These are phyloP conservation scores for Bolinopsis microptera DNA, from an alignment of 37 sponge, comb jelly and placozoan genomes.

Conservation along the genomic window DNA sequence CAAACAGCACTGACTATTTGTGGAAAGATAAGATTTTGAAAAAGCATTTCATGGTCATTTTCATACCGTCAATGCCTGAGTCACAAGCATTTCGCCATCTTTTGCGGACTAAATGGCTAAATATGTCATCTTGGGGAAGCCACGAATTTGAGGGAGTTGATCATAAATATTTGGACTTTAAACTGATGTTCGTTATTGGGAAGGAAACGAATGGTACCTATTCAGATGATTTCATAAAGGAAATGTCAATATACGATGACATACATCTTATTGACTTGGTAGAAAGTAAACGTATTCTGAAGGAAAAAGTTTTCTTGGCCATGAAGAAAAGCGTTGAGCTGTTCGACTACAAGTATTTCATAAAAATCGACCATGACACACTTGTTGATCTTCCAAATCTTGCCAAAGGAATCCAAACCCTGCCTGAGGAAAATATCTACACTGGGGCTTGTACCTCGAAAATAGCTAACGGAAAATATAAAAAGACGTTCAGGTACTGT, in stretches of 20 bases:
- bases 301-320: neutral
- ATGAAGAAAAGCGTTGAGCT: conserved; percentile 13
- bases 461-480: neutral
- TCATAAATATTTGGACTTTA: neutral
- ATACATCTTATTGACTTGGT: neutral
- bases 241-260: neutral
- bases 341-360: conserved; percentile 16
- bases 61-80: neutral
- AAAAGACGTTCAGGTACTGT: neutral
- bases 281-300: neutral
- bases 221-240: neutral
- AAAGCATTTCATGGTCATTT: neutral
- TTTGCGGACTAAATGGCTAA: neutral
- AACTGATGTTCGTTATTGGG: conserved; percentile 26
- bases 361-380: conserved; percentile 25
- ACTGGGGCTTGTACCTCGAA: conserved; percentile 1
- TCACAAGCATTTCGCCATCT: neutral
- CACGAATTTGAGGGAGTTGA: neutral
- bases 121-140: neutral
- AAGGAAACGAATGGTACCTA: neutral
- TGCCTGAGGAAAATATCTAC: neutral
- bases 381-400: conserved; percentile 18
- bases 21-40: no score
- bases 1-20: no score
- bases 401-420: neutral